Evolutionary conservation across 2,113 vertebrate genomes (phyloP), one percentile per base, ranked within the genome.

Genomic region (Clinocottus analis): DNA sequence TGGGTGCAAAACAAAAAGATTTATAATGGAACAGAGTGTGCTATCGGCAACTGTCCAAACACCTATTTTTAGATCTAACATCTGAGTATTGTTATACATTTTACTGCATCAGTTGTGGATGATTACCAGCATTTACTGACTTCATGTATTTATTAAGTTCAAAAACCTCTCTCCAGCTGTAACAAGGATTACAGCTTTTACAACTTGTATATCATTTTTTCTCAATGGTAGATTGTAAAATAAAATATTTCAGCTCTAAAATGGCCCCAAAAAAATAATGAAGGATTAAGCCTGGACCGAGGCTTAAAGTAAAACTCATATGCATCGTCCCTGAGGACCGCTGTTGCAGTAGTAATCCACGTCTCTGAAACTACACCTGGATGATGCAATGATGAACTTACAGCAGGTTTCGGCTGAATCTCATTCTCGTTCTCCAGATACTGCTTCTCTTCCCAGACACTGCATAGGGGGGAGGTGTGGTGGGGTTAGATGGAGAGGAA

Each of bases 381-480:
- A 86, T 56, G 69, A 58, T 75, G 81, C 75, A 72, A 35, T 63
- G 58, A 69, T 80, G 67, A 91, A 95, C 96, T 96, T 94, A 98
- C 97, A 60, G 87, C 90, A 87, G 93, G 90, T 89, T 95, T 95
- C 9, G 89, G 89, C 76, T 95, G 93, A 86, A 83, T 94, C 87
- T 95, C 90, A 25, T 88, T 96, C 86, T 97, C 96, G 53, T 90
- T 94, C 85, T 95, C 78, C 86, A 97, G 86, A 86, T 93, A 88
- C 7, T 2, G 87, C 94, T 95, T 97, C 92, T 97, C 96, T 87
- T 97, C 96, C 77, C 53, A 41, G 88, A 99, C 89, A 82, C 95
- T 95, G 83, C 67, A 74, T 25, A 60, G 7, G 14, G 29, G 79
- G 25, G 68, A 83, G 61, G 69, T 62, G 21, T 72, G 66, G 73